Base-by-base conservation (phyloP, 1,140 invertebrate species). In the Dendroctonus ponderosae region DNA sequence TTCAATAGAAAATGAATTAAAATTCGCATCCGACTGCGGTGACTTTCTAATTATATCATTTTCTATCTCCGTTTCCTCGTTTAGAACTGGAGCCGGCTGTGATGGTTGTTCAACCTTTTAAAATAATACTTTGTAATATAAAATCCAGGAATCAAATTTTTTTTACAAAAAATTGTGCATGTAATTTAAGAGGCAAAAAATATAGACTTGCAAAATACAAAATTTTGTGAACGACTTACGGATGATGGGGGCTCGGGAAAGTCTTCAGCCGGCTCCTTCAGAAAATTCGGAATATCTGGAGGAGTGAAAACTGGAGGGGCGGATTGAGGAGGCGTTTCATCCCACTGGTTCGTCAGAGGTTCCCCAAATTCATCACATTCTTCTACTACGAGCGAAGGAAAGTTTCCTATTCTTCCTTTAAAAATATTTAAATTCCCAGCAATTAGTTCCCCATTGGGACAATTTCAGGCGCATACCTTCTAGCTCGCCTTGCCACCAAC, bases 401-500 rank as follows among this genome's bases (percentile, higher is more conserved):
- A 96, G 70, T 95, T 88, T 60, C 94, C 94, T 64, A 83, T 81
- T 41, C 85, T 81, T 0, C 89, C 94, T 74, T n/a, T 38, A 67
- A 50, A 52, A 6, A 26, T 26, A 7, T 7, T 5, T 11, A 46
- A 5, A 46, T 46, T 9, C 3, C 12, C 9, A 46, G 2, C 44
- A 2, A 11, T 9, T 46, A 96, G 70, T 95, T 88, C 59, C 93
- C 93, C 62, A 82, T 81, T 41, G 85, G 81, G 12, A 46, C 9
- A 11, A 9, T 11, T 46, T 46, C 12, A 46, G 12, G 12, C 9
- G 12, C 9, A 46, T 82, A 0, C 89, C 95, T 72, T 94, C 89
- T 7, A 89, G 74, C 76, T 97, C 93, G 6, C 95, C 96, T 77
- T 94, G 89, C 96, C 96, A 98, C 94, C 94, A 98, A 0, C 96